phyloP scores from a whole-genome alignment of 2,797 vertebrate genomes.

The Loris lydekkerianus region DNA sequence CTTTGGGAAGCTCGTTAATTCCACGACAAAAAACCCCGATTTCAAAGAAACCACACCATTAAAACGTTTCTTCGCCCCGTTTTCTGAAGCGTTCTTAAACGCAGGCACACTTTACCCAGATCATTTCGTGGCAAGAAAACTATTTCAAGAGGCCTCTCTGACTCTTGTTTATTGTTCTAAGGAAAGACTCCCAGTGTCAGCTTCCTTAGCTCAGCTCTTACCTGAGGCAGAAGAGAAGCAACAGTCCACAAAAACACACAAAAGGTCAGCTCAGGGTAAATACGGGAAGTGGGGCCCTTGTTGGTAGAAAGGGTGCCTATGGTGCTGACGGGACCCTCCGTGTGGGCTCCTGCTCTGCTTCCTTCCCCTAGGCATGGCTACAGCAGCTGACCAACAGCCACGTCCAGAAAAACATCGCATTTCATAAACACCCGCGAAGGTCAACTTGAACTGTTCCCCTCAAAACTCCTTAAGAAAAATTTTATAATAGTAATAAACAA shows the following conservation, averaged over 20 bases:
- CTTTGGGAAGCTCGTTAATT: not conserved
- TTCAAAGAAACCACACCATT: not conserved
- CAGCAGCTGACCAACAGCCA: not conserved
- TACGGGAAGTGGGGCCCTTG: not conserved
- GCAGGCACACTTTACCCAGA: slow-evolving; percentile 59
- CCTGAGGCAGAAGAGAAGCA: not conserved
- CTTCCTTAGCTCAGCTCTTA: slow-evolving; percentile 41
- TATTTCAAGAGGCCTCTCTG: slow-evolving; percentile 64
- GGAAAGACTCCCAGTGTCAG: slow-evolving; percentile 53
- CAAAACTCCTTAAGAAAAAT: slow-evolving; percentile 71
- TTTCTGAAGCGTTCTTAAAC: not conserved
- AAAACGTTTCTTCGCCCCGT: not conserved
- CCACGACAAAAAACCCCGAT: not conserved
- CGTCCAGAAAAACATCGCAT: slow-evolving; percentile 27
- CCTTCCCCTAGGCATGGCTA: not conserved
- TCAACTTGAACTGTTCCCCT: slow-evolving; percentile 57
- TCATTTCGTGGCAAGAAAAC: slow-evolving; percentile 51
- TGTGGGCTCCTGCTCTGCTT: not conserved
- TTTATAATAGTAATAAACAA: slow-evolving; percentile 69
- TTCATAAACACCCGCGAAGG: slow-evolving; percentile 22
- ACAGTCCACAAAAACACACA: not conserved
- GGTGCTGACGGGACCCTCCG: rapidly evolving
- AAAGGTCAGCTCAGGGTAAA: not conserved
- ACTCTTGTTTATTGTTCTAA: slow-evolving; percentile 62
- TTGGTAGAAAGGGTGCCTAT: not conserved